Percentiles rank a stretch among this genome's conserved stretches.
phyloP scores from a whole-genome alignment of 1,140 invertebrate genomes.

The Eupristina koningsbergeri region DNA sequence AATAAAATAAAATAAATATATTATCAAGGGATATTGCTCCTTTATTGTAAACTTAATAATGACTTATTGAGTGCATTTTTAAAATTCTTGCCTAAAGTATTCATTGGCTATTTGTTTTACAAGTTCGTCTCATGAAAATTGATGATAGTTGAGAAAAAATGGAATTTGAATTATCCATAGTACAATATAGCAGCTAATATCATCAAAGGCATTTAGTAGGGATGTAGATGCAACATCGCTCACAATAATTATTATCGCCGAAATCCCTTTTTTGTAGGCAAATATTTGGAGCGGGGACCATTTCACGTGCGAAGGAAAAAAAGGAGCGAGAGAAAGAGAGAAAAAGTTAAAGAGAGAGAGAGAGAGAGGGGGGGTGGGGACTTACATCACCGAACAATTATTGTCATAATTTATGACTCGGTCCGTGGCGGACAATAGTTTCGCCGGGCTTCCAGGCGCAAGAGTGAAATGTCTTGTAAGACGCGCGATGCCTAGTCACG shows the following conservation, averaged over 20 bases:
- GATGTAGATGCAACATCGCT: too few species aligned
- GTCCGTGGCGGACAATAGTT: conserved; percentile 57
- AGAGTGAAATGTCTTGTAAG: conserved; percentile 61
- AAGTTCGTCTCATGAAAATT: background rate
- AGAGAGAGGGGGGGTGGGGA: background rate
- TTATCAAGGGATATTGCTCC: too few species aligned
- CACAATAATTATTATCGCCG: conserved; percentile 58
- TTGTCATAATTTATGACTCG: conserved; percentile 55
- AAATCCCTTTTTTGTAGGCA: conserved; percentile 46
- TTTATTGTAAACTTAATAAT: too few species aligned
- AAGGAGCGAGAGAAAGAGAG: background rate
- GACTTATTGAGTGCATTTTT: too few species aligned
- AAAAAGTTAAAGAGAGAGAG: background rate
- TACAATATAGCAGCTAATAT: background rate
- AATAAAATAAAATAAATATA: too few species aligned
- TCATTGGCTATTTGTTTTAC: too few species aligned
- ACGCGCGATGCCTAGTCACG: conserved; percentile 40
- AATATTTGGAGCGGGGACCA: conserved; percentile 24
- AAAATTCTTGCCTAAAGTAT: too few species aligned
- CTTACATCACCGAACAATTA: conserved; percentile 57
- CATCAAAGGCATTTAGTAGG: background rate
- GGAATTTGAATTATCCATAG: background rate
- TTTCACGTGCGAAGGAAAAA: too few species aligned
- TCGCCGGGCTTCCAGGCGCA: conserved; percentile 33
- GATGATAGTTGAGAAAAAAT: background rate